Conservation (phyloP, 2,797 vertebrate species). For the Cetoscarus ocellatus region DNA sequence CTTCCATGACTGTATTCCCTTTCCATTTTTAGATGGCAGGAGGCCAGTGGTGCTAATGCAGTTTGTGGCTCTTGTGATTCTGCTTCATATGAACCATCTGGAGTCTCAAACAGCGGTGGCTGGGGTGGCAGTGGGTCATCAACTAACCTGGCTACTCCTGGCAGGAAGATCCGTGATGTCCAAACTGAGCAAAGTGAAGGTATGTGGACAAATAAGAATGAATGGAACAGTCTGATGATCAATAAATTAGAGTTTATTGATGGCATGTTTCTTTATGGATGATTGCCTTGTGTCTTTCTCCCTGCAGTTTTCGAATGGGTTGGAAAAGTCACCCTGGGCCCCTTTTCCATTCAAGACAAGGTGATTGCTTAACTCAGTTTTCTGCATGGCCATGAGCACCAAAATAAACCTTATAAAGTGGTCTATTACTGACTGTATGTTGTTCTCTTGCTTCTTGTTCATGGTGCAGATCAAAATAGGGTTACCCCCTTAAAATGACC, state of each 20-base stretch:
- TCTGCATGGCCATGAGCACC: constrained; percentile 23
- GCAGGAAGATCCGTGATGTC: constrained; percentile 44
- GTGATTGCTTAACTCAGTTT: constrained; percentile 32
- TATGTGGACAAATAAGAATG: constrained; percentile 20
- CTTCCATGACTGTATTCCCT: background rate
- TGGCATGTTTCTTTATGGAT: too few species aligned
- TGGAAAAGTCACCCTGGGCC: constrained; percentile 65
- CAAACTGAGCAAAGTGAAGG: constrained; percentile 8
- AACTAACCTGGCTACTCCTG: rapidly evolving
- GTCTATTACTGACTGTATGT: constrained; percentile 48
- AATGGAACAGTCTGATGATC: background rate
- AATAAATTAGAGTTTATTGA: background rate
- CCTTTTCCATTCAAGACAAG: constrained; percentile 52
- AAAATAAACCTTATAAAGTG: constrained; percentile 63
- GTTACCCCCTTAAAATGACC: background rate
- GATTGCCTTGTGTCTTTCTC: constrained; percentile 30
- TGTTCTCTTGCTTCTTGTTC: constrained; percentile 33
- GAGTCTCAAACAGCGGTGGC: background rate
- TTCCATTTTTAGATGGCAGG: constrained; percentile 68
- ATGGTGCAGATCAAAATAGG: constrained; percentile 15
- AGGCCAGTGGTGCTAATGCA: constrained; percentile 56
- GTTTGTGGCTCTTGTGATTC: constrained; percentile 69
- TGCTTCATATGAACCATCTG: rapidly evolving
- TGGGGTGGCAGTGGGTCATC: background rate
- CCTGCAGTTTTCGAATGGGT: constrained; percentile 67